Percentiles rank a stretch among this genome's conserved stretches.
phyloP scores from a whole-genome alignment of 92 coral and sea anemone species.

The Palythoa heliodiscus region DNA sequence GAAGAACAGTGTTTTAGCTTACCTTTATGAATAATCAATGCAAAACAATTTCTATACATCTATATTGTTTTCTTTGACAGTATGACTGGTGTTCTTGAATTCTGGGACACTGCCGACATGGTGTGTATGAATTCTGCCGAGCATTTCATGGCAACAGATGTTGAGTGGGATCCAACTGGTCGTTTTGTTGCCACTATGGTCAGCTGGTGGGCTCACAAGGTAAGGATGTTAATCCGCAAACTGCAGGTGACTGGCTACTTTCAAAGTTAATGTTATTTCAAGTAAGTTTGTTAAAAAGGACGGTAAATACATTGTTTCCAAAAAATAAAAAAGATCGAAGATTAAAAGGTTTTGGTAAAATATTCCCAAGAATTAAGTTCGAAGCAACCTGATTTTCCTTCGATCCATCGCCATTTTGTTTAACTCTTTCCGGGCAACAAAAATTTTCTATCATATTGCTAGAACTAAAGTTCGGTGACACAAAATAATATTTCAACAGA shows the following conservation, averaged over 20 bases:
- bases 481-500: too few relatives aligned
- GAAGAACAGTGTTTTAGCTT: background rate
- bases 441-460: too few relatives aligned
- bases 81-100: slow-evolving; percentile 97
- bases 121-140: slow-evolving; percentile 94
- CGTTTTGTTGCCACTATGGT: slow-evolving; percentile 94
- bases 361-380: too few relatives aligned
- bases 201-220: slow-evolving; percentile 99
- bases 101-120: slow-evolving; percentile 88
- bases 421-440: too few relatives aligned
- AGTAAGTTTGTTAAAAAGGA: too few relatives aligned
- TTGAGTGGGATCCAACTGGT: slow-evolving; percentile 99
- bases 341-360: too few relatives aligned
- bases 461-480: too few relatives aligned
- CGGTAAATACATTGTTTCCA: too few relatives aligned
- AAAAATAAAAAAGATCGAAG: too few relatives aligned
- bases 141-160: slow-evolving; percentile 98
- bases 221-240: background rate
- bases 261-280: too few relatives aligned
- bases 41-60: background rate
- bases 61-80: slow-evolving; percentile 42
- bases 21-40: background rate
- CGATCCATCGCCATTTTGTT: too few relatives aligned
- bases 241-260: background rate
- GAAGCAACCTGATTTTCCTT: too few relatives aligned